Conservation (phyloP, 1,140 invertebrate species). For the Drosophila lini region DNA sequence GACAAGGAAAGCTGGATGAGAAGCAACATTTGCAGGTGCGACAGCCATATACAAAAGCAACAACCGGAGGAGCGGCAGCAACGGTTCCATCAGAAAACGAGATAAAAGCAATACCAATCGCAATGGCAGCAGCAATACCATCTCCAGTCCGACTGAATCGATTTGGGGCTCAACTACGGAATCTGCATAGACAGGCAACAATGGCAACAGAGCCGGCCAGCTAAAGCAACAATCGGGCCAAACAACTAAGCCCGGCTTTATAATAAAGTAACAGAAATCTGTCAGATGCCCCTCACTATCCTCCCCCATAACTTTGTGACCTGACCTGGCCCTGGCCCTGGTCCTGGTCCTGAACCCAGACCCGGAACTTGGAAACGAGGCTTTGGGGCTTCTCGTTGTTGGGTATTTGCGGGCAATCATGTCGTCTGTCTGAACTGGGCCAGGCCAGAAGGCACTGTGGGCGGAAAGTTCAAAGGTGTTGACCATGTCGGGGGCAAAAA, state of each 20-base stretch:
- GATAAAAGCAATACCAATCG: slow-evolving; percentile 14
- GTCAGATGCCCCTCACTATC: slow-evolving; percentile 29
- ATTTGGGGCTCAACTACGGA: neutral
- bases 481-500: slow-evolving; percentile 64
- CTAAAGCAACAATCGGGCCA: slow-evolving; percentile 28
- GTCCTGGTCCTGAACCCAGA: slow-evolving; percentile 1
- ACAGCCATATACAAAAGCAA: neutral
- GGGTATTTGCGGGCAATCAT: slow-evolving; percentile 53
- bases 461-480: slow-evolving; percentile 74
- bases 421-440: slow-evolving; percentile 38
- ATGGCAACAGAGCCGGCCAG: slow-evolving; percentile 1
- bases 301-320: slow-evolving; percentile 17
- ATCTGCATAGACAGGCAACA: slow-evolving; percentile 37
- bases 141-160: slow-evolving; percentile 4
- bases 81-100: neutral
- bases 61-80: neutral
- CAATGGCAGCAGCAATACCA: slow-evolving; percentile 6
- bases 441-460: slow-evolving; percentile 8
- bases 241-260: slow-evolving; percentile 74
- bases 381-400: slow-evolving; percentile 45
- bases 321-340: slow-evolving; percentile 5
- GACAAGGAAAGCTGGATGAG: neutral
- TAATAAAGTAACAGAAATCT: slow-evolving; percentile 81
- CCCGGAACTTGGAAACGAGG: slow-evolving; percentile 49
- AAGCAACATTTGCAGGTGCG: slow-evolving; percentile 6